These are phyloP conservation scores for Vandiemenella viatica DNA, from an alignment of 2,888 invertebrate species.

Conservation along the genomic window DNA sequence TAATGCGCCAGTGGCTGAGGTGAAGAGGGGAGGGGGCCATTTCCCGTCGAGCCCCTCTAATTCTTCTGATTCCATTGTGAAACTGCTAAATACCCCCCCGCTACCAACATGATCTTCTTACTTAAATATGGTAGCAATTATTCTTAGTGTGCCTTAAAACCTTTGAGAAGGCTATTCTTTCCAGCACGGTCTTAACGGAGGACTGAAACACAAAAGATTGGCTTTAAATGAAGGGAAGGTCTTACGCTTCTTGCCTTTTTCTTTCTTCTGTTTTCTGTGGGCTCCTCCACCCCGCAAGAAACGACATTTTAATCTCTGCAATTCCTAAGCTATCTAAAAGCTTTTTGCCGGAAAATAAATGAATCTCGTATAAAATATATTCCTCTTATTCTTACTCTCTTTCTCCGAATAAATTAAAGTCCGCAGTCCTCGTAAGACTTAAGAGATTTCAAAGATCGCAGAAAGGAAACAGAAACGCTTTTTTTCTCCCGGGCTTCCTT, in stretches of 20 bases:
- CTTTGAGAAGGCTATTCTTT: conserved; percentile 34
- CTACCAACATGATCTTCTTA: conserved; percentile 13
- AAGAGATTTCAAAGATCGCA: conserved; percentile 8
- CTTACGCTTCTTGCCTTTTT: conserved; percentile 2
- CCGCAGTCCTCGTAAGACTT: conserved; percentile 7
- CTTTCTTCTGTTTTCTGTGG: not conserved
- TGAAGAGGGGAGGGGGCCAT: no score
- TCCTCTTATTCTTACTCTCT: conserved; percentile 22
- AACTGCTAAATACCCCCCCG: conserved; percentile 9
- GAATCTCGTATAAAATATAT: conserved; percentile 28
- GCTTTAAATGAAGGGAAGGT: conserved; percentile 3
- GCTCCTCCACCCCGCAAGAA: conserved; percentile 16
- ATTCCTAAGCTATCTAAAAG: conserved; percentile 23
- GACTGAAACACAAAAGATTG: conserved; percentile 11
- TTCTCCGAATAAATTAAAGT: conserved; percentile 11
- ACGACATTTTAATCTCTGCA: conserved; percentile 31
- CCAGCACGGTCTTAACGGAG: conserved; percentile 19
- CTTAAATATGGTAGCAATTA: conserved; percentile 34
- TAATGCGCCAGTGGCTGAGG: no score
- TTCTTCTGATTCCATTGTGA: conserved; percentile 9
- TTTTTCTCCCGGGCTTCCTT: not conserved
- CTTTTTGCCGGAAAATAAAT: conserved; percentile 28
- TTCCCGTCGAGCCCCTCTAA: not conserved
- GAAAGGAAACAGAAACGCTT: not conserved
- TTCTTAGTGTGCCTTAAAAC: conserved; percentile 34